A percentile compares a stretch with the other conserved stretches of the same genome.
phyloP scores from a whole-genome alignment of 1,140 invertebrate genomes.

The Zaprionus taronus region DNA sequence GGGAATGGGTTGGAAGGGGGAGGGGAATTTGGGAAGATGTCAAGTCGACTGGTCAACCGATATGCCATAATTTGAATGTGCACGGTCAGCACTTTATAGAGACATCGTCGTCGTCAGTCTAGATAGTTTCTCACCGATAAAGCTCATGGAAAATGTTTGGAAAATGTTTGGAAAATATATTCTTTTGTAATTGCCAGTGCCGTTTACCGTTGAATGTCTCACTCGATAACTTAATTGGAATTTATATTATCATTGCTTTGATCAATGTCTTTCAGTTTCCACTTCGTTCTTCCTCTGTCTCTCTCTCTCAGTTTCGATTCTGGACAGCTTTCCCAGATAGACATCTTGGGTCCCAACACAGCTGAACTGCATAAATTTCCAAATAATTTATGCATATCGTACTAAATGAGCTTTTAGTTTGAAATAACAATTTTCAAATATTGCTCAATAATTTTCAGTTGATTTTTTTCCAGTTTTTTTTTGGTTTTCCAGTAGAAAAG shows the following conservation, averaged over 20 bases:
- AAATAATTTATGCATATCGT: conserved; percentile 62
- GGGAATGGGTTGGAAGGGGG: background rate
- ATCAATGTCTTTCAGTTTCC: conserved; percentile 65
- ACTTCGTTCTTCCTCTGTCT: background rate
- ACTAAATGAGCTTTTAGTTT: conserved; percentile 64
- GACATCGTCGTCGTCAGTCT: conserved; percentile 53
- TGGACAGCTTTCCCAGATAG: conserved; percentile 47
- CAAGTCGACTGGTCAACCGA: conserved; percentile 59
- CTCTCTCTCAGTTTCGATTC: background rate
- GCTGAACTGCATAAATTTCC: conserved; percentile 60
- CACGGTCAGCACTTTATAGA: conserved; percentile 70
- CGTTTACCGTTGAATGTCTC: conserved; percentile 78
- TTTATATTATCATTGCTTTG: conserved; percentile 75
- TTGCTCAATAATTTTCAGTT: background rate
- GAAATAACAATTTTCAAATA: conserved; percentile 27
- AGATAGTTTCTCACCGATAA: conserved; percentile 80
- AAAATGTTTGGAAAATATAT: conserved; percentile 68
- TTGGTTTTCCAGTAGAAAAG: background rate
- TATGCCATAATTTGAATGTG: conserved; percentile 80
- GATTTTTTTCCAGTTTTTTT: background rate
- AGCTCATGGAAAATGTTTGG: conserved; percentile 2
- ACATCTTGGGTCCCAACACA: conserved; percentile 35
- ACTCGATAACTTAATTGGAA: conserved; percentile 78
- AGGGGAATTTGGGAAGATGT: conserved; percentile 7
- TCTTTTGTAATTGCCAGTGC: conserved; percentile 71